A percentile compares a stretch with the other conserved stretches of the same genome.
These are phyloP conservation scores for Zygaena filipendulae DNA, from an alignment of 2,888 invertebrate genomes.

Conservation along the genomic window DNA sequence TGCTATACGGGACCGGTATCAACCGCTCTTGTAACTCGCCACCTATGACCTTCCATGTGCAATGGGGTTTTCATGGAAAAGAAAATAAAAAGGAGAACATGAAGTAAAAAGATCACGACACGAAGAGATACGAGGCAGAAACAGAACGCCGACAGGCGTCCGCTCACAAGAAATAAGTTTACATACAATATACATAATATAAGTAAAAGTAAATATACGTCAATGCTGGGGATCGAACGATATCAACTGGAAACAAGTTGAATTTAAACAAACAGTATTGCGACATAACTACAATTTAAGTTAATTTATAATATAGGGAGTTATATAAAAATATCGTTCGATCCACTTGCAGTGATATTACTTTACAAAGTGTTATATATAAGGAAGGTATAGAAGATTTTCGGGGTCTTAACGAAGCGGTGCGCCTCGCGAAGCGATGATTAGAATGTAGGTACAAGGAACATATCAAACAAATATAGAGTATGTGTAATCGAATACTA, in stretches of 20 bases:
- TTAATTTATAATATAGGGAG: too few relatives aligned
- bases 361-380: conserved; percentile 33
- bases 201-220: conserved; percentile 21
- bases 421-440: conserved; percentile 59
- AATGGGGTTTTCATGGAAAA: conserved; percentile 85
- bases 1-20: conserved; percentile 99
- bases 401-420: conserved; percentile 51
- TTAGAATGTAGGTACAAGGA: conserved; percentile 35
- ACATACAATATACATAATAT: conserved; percentile 14
- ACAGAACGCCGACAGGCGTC: conserved; percentile 14
- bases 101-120: conserved; percentile 54
- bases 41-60: conserved; percentile 99
- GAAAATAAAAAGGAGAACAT: conserved; percentile 68
- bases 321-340: conserved; percentile 41
- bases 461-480: conserved; percentile 40
- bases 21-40: conserved; percentile 99
- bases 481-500: conserved; percentile 35
- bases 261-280: too few relatives aligned
- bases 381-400: conserved; percentile 39
- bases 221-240: conserved; percentile 27
- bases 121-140: conserved; percentile 26
- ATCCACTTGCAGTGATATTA: conserved; percentile 34
- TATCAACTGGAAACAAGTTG: too few relatives aligned
- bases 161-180: neutral
- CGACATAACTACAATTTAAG: too few relatives aligned